Evolutionary conservation across 2,797 vertebrate species (phyloP).

Genomic region (Gobionotothen gibberifrons): DNA sequence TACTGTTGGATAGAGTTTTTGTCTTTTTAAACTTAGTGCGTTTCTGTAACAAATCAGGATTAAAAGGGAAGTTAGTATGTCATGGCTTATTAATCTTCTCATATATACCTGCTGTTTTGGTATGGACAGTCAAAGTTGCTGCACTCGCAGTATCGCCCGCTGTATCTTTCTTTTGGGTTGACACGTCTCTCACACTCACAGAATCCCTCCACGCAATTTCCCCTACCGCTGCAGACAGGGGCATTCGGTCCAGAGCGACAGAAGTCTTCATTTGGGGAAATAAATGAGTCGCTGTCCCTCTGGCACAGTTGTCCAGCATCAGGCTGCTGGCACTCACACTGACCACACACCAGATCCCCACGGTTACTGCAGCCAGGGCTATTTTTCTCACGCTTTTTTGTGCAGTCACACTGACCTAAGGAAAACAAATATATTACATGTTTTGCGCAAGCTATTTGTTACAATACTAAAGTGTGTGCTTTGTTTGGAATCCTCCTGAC

Average conservation of each 20-base stretch:
- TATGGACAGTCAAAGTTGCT: conserved; percentile 60
- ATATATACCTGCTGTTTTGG: conserved; percentile 37
- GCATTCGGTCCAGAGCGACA: conserved; percentile 22
- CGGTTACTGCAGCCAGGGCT: conserved; percentile 46
- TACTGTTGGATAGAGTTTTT: conserved; percentile 34
- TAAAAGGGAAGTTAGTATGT: not conserved
- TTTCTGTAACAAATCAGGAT: not conserved
- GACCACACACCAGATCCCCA: conserved; percentile 53
- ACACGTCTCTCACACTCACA: conserved; percentile 37
- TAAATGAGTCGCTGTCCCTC: accelerated
- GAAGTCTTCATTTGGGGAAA: not conserved
- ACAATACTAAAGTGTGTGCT: not conserved
- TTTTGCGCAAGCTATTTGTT: not conserved
- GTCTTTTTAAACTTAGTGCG: not conserved
- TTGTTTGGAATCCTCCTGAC: not conserved
- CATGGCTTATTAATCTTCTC: not conserved
- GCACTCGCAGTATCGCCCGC: conserved; percentile 62
- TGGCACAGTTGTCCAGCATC: conserved; percentile 46
- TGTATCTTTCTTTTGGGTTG: conserved; percentile 34
- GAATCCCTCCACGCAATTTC: conserved; percentile 34
- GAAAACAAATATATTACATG: not conserved
- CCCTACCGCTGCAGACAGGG: conserved; percentile 54
- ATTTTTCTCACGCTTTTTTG: conserved; percentile 31
- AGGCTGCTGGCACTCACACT: conserved; percentile 38
- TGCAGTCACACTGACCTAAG: conserved; percentile 64